Evolutionary conservation across 2,888 invertebrate genomes (phyloP), one percentile per base, ranked within the genome.

Genomic region (Rhaphigaster nebulosa): DNA sequence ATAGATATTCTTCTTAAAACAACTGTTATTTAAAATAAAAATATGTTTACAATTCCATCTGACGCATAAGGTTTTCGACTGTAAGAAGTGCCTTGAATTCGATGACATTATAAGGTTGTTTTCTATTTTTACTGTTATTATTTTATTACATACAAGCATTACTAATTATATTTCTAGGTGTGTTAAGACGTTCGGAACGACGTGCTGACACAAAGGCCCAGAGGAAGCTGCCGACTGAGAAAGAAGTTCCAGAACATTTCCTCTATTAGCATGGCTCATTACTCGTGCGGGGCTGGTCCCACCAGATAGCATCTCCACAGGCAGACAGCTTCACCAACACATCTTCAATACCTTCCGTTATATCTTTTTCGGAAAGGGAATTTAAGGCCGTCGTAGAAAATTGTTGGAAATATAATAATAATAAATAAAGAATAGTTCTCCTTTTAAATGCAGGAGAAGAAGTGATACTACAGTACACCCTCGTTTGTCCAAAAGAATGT

Each of bases 201-300:
- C 70, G 38, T 84, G 84, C 23, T n/a, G 41, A 18, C 26, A 87
- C 54, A 52, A 88, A 88, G 88, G 26, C 18, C 3, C 1, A 41
- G 65, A 88, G 88, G 87, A 88, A 88, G 88, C 41, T 34, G 88
- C 56, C 41, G 88, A 88, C 56, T 56, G 54, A 29, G 23, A 54
- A 38, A 54, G 88, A 88, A 88, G 88, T 88, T 60, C 60, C 60
- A n/a, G 56, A 56, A 88, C 88, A 88, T 88, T 56, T 88, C 60
- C 60, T 60, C 52, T 87, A 87, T 87, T 56, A 88, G 65, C 38
- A 88, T 88, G 88, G 88, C 60, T 88, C 88, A 88, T 88, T 88
- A 88, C 88, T 84, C 34, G 41, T 84, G 84, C 70, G 6, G 70
- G 34, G 70, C 70, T 70, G 84, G 84, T 84, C 41, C 84, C 84